These are phyloP conservation scores for Nomada ferruginata DNA, from an alignment of 2,888 invertebrate genomes.

Conservation along the genomic window DNA sequence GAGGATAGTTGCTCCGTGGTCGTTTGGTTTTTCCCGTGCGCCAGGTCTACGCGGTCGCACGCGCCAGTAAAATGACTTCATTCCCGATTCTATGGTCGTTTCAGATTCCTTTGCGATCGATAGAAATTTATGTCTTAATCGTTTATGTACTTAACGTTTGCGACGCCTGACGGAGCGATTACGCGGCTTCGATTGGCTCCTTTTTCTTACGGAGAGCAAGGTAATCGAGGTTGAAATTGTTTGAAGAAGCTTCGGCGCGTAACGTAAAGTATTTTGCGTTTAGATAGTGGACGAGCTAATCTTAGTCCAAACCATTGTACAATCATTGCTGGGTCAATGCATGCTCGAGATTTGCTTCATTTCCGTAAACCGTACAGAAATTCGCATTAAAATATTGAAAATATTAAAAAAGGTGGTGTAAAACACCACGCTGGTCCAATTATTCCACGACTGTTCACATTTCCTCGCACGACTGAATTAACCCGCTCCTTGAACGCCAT, in stretches of 20 bases:
- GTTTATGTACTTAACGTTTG: not conserved
- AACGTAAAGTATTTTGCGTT: no score
- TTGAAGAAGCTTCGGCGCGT: no score
- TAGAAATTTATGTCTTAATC: slow-evolving; percentile 41
- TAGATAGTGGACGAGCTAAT: no score
- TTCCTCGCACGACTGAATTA: slow-evolving; percentile 27
- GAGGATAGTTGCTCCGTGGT: slow-evolving; percentile 41
- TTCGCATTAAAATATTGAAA: not conserved
- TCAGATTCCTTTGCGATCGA: slow-evolving; percentile 35
- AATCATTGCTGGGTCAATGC: not conserved
- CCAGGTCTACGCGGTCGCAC: not conserved
- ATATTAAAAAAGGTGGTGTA: not conserved
- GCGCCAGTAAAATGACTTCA: slow-evolving; percentile 60
- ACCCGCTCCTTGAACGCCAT: slow-evolving; percentile 10
- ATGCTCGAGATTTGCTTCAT: not conserved
- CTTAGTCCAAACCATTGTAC: no score
- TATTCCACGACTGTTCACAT: slow-evolving; percentile 14
- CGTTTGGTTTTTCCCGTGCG: slow-evolving; percentile 45
- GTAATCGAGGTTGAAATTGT: not conserved
- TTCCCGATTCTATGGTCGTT: slow-evolving; percentile 45
- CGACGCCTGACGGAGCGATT: not conserved
- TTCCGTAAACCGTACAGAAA: not conserved
- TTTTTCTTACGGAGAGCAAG: not conserved
- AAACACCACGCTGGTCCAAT: slow-evolving; percentile 21
- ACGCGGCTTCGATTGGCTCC: not conserved